Conservation (phyloP, 2,888 invertebrate genomes). For the Acanthosepion esculentum region DNA sequence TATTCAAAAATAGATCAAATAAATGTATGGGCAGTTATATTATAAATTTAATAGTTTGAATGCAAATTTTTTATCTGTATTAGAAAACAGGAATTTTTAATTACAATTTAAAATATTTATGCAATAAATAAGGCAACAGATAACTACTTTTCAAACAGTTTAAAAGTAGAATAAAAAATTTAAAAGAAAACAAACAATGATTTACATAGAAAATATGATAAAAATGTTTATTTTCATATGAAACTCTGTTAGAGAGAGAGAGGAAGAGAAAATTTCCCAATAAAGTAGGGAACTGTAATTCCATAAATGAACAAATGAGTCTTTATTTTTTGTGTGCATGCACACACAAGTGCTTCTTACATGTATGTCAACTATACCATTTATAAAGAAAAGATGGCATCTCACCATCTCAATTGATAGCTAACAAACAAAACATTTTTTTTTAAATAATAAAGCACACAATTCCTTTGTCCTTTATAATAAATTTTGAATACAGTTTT, state of each 20-base stretch:
- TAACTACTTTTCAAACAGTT: not conserved
- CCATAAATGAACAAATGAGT: constrained; percentile 24
- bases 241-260: not conserved
- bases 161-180: too few relatives aligned
- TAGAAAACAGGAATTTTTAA: too few relatives aligned
- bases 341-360: not conserved
- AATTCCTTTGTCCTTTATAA: not conserved
- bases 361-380: not conserved
- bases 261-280: not conserved
- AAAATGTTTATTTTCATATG: constrained; percentile 33
- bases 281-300: not conserved
- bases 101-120: not conserved
- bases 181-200: constrained; percentile 10
- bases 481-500: constrained; percentile 16
- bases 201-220: constrained; percentile 33
- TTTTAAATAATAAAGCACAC: not conserved
- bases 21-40: too few relatives aligned
- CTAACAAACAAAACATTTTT: not conserved
- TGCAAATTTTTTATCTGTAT: too few relatives aligned
- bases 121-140: not conserved
- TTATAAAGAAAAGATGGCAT: not conserved
- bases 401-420: not conserved
- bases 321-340: not conserved
- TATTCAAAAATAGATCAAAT: too few relatives aligned
- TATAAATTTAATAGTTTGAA: too few relatives aligned